Conservation (phyloP, 2,797 vertebrate species). For the Hafferia zeledoni region DNA sequence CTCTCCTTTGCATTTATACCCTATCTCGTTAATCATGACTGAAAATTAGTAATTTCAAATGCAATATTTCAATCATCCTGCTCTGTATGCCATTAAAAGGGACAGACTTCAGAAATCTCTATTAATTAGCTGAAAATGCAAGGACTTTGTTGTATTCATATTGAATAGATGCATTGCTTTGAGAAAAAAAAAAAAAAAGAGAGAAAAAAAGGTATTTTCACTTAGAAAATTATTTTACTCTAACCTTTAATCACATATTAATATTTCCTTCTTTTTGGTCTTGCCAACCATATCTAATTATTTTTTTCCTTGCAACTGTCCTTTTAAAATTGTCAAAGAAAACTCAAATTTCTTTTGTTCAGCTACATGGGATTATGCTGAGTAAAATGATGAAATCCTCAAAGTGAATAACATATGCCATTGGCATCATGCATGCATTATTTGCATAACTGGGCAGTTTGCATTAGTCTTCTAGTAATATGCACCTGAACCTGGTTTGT, state of each 20-base stretch:
- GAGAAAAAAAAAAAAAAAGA: rapidly evolving
- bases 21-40: background rate
- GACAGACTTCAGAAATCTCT: background rate
- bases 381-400: background rate
- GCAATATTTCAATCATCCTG: rapidly evolving
- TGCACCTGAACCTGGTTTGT: background rate
- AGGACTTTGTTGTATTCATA: background rate
- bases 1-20: background rate
- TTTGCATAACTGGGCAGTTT: background rate
- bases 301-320: background rate
- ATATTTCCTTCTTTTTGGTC: background rate
- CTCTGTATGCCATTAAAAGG: background rate
- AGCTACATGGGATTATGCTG: background rate
- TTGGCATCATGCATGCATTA: background rate
- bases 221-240: background rate
- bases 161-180: background rate
- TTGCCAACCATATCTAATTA: background rate
- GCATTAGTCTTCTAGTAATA: background rate
- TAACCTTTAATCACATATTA: background rate
- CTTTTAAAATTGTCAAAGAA: background rate
- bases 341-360: background rate
- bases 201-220: background rate
- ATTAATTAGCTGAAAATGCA: background rate
- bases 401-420: background rate
- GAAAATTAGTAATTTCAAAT: background rate